phyloP scores from a whole-genome alignment of 2,888 invertebrate genomes.

The Lasioglossum marginatum region DNA sequence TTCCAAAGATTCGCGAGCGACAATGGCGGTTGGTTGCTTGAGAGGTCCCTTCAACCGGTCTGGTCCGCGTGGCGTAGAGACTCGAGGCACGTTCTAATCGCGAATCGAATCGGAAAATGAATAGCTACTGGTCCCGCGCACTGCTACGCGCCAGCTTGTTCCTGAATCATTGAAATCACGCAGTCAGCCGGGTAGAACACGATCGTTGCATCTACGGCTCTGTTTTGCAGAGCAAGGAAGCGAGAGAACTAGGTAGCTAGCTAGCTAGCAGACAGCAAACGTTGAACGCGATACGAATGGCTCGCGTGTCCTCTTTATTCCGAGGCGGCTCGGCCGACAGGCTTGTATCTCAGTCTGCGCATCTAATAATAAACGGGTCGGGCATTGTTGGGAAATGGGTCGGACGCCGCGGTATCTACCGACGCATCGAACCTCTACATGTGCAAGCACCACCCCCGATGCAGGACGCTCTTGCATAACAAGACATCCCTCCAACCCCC shows the following conservation, averaged over 20 bases:
- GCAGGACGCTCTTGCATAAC: not conserved
- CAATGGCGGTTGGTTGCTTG: not conserved
- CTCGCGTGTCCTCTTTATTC: constrained; percentile 63
- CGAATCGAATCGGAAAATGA: constrained; percentile 26
- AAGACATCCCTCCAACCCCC: not conserved
- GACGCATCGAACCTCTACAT: constrained; percentile 54
- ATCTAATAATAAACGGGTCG: constrained; percentile 73
- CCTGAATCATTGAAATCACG: constrained; percentile 47
- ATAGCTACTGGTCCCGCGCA: not conserved
- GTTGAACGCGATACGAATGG: constrained; percentile 15
- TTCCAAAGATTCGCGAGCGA: not conserved
- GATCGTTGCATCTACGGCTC: constrained; percentile 4
- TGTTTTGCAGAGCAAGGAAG: not conserved
- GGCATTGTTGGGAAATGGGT: constrained; percentile 73
- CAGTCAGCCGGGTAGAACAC: constrained; percentile 11
- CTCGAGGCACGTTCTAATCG: constrained; percentile 14
- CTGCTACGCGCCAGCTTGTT: constrained; percentile 4
- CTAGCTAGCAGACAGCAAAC: not conserved
- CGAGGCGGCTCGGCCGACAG: constrained; percentile 31
- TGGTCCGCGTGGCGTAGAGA: not conserved
- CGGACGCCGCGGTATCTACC: constrained; percentile 63
- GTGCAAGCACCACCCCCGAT: not conserved
- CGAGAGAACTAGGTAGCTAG: not conserved
- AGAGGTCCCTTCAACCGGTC: not conserved
- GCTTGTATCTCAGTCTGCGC: constrained; percentile 54